Conservation (phyloP, 2,113 vertebrate species). For the Struthidea cinerea region DNA sequence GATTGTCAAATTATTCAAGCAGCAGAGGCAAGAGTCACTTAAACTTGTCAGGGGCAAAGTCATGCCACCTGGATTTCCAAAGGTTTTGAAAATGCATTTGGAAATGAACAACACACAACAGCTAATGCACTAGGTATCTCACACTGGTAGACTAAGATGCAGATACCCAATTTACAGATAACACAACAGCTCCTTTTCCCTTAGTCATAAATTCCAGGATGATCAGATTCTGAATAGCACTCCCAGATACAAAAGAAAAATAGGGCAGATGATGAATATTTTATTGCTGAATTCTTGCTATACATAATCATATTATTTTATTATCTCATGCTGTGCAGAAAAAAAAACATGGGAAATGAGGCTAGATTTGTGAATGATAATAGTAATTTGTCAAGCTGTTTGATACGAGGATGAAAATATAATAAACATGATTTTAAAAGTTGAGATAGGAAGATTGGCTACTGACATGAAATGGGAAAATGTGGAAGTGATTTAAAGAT, state of each 20-base stretch:
- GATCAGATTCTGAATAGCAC: constrained; percentile 33
- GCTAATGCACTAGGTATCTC: neutral
- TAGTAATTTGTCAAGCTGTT: constrained; percentile 44
- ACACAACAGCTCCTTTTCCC: neutral
- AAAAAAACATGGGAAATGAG: constrained; percentile 29
- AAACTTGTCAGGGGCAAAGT: neutral
- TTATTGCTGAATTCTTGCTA: constrained; percentile 31
- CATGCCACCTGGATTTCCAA: neutral
- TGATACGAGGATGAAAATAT: constrained; percentile 39
- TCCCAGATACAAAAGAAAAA: constrained; percentile 46
- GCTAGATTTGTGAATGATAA: constrained; percentile 50
- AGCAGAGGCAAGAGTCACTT: neutral
- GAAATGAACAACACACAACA: neutral
- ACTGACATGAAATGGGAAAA: neutral
- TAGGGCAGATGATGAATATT: constrained; percentile 60
- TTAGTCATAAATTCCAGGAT: constrained; percentile 36
- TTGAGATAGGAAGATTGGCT: constrained; percentile 14
- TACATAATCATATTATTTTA: constrained; percentile 59
- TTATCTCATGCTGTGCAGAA: constrained; percentile 25
- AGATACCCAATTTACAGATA: constrained; percentile 31
- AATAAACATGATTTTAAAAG: constrained; percentile 37
- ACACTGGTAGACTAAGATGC: neutral
- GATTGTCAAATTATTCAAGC: neutral
- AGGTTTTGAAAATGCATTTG: neutral
- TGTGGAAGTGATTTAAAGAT: neutral